Evolutionary conservation across 2,797 vertebrate genomes (phyloP).

Genomic region (Coregonus suidteri): DNA sequence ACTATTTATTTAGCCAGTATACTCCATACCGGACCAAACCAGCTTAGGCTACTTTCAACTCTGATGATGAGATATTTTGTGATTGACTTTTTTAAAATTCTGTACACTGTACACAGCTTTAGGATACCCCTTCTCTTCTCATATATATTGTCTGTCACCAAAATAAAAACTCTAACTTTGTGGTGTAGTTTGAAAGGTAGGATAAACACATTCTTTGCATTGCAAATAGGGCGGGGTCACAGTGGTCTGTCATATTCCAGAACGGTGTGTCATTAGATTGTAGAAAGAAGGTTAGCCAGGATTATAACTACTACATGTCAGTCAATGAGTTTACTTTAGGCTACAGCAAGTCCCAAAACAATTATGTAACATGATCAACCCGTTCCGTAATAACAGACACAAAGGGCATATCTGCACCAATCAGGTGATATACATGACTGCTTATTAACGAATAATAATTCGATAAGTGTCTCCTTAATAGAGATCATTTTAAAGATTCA

Average conservation of each 20-base stretch:
- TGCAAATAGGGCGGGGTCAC: background rate
- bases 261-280: slow-evolving; percentile 18
- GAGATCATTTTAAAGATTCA: too few relatives aligned
- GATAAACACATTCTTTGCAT: background rate
- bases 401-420: slow-evolving; percentile 36
- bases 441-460: slow-evolving; percentile 19
- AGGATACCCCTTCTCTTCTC: background rate
- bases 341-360: slow-evolving; percentile 54
- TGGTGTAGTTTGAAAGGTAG: background rate
- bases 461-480: background rate
- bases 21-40: too few relatives aligned
- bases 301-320: slow-evolving; percentile 65
- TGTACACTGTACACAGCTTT: background rate
- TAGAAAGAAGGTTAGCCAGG: slow-evolving; percentile 63
- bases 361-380: slow-evolving; percentile 69
- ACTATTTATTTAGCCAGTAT: too few relatives aligned
- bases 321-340: slow-evolving; percentile 64
- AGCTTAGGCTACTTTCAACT: too few relatives aligned
- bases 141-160: background rate
- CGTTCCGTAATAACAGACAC: slow-evolving; percentile 43
- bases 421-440: slow-evolving; percentile 20
- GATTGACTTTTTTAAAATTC: too few relatives aligned
- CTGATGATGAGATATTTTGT: too few relatives aligned
- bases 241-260: background rate
- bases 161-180: background rate